Percentiles rank a stretch among this genome's conserved stretches.
These are phyloP conservation scores for Danio albolineatus DNA, from an alignment of 2,797 vertebrate species.

Conservation along the genomic window DNA sequence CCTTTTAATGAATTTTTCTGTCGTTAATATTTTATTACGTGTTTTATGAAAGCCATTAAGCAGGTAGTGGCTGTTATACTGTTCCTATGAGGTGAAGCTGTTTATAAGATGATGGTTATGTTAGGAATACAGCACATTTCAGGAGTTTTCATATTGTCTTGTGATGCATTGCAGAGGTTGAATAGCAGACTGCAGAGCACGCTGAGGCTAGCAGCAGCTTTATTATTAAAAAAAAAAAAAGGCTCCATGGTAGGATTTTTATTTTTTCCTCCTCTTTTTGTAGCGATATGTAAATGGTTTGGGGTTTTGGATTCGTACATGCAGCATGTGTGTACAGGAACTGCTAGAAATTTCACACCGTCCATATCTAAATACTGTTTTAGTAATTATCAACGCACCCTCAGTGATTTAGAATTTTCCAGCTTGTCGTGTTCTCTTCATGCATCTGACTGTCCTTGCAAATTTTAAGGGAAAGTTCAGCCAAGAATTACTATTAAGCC, in stretches of 20 bases:
- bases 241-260: neutral
- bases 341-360: neutral
- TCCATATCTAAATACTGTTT: slow-evolving; percentile 66
- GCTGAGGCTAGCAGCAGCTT: slow-evolving; percentile 11
- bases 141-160: neutral
- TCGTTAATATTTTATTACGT: neutral
- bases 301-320: neutral
- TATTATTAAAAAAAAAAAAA: slow-evolving; percentile 14
- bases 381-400: slow-evolving; percentile 74
- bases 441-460: neutral
- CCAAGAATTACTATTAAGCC: neutral
- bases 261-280: neutral
- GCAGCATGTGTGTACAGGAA: neutral
- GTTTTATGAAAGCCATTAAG: slow-evolving; percentile 1
- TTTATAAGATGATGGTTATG: neutral
- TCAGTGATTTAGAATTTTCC: slow-evolving; percentile 59
- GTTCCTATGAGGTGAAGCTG: neutral
- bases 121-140: slow-evolving; percentile 8
- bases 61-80: neutral
- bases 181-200: slow-evolving; percentile 8
- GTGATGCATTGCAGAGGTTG: slow-evolving; percentile 37
- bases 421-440: slow-evolving; percentile 64
- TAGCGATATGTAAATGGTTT: neutral
- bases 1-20: slow-evolving; percentile 4
- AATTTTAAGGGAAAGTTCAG: neutral